These are phyloP conservation scores for Cosmorhoe ocellata DNA, from an alignment of 2,888 invertebrate genomes.

Conservation along the genomic window DNA sequence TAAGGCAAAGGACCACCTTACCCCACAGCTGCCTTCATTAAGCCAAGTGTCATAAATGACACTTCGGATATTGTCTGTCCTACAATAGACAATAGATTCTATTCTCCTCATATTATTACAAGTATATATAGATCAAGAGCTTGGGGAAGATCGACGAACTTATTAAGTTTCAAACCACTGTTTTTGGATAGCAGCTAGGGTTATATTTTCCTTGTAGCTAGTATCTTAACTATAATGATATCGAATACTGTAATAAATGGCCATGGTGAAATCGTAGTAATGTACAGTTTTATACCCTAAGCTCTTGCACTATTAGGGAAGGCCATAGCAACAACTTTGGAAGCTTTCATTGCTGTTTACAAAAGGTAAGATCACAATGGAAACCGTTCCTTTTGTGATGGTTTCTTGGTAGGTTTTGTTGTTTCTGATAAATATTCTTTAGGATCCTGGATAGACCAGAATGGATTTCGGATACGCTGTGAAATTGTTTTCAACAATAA, in stretches of 20 bases:
- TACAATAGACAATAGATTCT: constrained; percentile 51
- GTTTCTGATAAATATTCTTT: constrained; percentile 62
- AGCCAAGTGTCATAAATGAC: constrained; percentile 68
- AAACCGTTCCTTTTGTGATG: constrained; percentile 56
- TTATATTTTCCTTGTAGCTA: too few relatives aligned
- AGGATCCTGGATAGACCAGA: constrained; percentile 41
- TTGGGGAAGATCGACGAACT: not conserved
- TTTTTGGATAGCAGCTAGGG: too few relatives aligned
- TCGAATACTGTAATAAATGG: too few relatives aligned
- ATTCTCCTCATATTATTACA: constrained; percentile 40
- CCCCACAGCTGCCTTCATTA: constrained; percentile 63
- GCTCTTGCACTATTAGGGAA: constrained; percentile 20
- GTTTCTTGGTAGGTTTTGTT: constrained; percentile 67
- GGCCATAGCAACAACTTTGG: constrained; percentile 30
- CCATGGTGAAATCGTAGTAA: too few relatives aligned
- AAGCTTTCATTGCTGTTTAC: constrained; percentile 42
- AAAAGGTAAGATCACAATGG: constrained; percentile 59
- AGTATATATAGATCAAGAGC: constrained; percentile 29
- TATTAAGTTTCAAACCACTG: too few relatives aligned
- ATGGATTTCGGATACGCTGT: constrained; percentile 13
- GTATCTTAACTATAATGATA: too few relatives aligned
- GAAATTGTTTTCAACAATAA: constrained; percentile 8
- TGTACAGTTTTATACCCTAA: not conserved
- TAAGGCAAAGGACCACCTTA: constrained; percentile 37
- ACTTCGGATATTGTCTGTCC: constrained; percentile 56